A percentile compares a stretch with the other conserved stretches of the same genome.
Conservation (phyloP, 2,113 vertebrate species). For the Melanerpes aurifrons region DNA sequence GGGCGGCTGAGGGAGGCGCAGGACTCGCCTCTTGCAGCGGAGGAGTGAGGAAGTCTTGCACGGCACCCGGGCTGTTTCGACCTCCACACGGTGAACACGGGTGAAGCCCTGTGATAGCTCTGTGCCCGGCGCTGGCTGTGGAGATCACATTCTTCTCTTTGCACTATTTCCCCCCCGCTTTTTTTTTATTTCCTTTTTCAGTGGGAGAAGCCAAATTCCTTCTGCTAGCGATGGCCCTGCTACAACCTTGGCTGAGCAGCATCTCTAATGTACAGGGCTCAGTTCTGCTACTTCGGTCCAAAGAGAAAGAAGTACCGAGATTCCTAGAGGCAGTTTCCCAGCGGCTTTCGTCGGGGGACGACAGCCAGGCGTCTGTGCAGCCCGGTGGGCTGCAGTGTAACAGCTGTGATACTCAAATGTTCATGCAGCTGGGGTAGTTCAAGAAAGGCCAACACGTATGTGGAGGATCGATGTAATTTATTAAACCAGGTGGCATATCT, state of each 20-base stretch:
- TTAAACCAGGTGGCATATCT: neutral
- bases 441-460: neutral
- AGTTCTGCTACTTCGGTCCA: accelerated
- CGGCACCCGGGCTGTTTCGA: neutral
- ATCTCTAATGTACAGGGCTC: neutral
- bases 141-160: neutral
- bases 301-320: too few species aligned
- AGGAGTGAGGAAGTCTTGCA: neutral
- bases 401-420: accelerated
- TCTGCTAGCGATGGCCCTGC: accelerated
- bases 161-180: too few species aligned
- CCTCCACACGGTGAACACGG: neutral
- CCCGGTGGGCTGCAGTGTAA: neutral
- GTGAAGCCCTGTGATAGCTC: accelerated
- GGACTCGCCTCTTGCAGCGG: neutral
- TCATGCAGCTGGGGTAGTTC: too few species aligned
- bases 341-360: neutral
- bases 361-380: accelerated
- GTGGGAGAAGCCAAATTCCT: too few species aligned
- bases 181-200: too few species aligned
- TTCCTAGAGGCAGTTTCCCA: too few species aligned
- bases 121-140: neutral
- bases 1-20: neutral
- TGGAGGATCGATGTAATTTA: neutral
- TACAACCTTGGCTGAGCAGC: neutral